These are phyloP conservation scores for Bradypodion ventrale DNA, from an alignment of 2,797 vertebrate genomes.

Conservation along the genomic window DNA sequence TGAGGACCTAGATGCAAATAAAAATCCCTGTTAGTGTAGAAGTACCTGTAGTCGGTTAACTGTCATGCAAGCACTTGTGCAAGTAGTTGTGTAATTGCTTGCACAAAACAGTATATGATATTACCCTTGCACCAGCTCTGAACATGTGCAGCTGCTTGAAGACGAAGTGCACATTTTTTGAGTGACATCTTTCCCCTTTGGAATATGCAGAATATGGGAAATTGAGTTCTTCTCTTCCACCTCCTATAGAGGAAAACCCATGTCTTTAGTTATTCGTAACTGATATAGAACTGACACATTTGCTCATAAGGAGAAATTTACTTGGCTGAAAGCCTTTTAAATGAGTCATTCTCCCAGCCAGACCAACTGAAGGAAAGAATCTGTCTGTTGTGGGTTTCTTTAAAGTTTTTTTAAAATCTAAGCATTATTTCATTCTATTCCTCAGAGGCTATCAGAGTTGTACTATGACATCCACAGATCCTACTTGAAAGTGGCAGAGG, in stretches of 20 bases:
- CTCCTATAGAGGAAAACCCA: background rate
- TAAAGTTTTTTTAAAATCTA: background rate
- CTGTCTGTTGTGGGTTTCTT: background rate
- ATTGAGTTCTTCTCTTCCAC: no score
- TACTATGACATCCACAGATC: slow-evolving; percentile 98
- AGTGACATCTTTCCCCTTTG: background rate
- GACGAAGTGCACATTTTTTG: background rate
- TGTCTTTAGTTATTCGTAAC: background rate
- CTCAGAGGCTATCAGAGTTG: slow-evolving; percentile 88
- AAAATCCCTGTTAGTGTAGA: no score
- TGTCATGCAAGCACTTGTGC: no score
- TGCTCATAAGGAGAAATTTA: background rate
- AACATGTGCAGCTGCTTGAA: no score
- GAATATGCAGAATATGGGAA: background rate
- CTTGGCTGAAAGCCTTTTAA: background rate
- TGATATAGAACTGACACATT: background rate
- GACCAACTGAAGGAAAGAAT: background rate
- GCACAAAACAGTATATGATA: no score
- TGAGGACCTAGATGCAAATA: no score
- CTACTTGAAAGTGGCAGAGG: slow-evolving; percentile 95
- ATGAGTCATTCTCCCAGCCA: background rate
- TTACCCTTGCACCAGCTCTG: no score
- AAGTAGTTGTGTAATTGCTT: no score
- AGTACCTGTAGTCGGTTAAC: no score
- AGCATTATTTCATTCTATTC: background rate